Evolutionary conservation across 2,888 invertebrate genomes (phyloP).

Genomic region (Molorchus minor): DNA sequence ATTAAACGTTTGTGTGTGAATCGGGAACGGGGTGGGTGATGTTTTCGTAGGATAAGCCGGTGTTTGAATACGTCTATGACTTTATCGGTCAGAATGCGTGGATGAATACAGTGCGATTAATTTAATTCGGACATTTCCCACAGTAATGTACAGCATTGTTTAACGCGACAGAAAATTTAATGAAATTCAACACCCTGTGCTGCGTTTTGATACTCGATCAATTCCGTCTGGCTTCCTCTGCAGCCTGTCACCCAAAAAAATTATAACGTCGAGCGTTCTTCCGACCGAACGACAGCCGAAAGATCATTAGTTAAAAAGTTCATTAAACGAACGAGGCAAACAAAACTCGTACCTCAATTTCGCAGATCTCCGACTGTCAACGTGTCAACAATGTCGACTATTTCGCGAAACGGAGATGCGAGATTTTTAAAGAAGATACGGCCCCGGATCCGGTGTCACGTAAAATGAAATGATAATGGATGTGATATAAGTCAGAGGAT

Average conservation of each 20-base stretch:
- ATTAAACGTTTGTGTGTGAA: constrained; percentile 23
- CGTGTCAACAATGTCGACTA: constrained; percentile 3
- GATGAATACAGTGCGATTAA: neutral
- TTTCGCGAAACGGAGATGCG: neutral
- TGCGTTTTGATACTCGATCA: neutral
- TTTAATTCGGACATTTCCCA: no score
- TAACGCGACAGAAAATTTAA: no score
- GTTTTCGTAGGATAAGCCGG: neutral
- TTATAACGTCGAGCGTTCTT: neutral
- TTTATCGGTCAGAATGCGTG: neutral
- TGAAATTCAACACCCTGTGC: neutral
- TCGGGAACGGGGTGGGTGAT: constrained; percentile 4
- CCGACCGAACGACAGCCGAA: constrained; percentile 13
- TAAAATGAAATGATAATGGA: constrained; percentile 34
- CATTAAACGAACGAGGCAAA: constrained; percentile 32
- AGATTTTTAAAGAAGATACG: constrained; percentile 14
- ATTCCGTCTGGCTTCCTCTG: neutral
- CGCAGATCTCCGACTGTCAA: constrained; percentile 11
- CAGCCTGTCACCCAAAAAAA: constrained; percentile 6
- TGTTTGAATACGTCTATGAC: neutral
- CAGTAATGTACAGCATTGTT: no score
- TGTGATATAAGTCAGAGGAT: constrained; percentile 33
- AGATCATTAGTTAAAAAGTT: constrained; percentile 32
- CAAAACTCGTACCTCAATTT: constrained; percentile 22
- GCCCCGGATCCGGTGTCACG: neutral